These are phyloP conservation scores for Coilia nasus DNA, from an alignment of 2,797 vertebrate species.

Conservation along the genomic window DNA sequence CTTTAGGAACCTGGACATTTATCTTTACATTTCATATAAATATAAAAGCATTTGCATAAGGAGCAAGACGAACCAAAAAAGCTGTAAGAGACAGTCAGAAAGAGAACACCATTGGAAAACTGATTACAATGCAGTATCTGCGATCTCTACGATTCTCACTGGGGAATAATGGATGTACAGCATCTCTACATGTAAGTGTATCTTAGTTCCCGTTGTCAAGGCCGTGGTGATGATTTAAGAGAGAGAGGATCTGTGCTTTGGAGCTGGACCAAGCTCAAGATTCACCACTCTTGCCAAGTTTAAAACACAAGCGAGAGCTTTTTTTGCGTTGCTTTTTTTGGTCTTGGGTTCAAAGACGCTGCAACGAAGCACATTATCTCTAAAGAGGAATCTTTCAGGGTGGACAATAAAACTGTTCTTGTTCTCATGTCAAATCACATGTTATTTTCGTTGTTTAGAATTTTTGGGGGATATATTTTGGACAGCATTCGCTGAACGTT, in stretches of 20 bases:
- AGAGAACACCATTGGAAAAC: neutral
- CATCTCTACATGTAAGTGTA: neutral
- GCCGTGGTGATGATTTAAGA: neutral
- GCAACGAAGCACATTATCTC: neutral
- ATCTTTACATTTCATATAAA: neutral
- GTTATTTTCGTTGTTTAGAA: neutral
- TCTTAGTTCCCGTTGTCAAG: constrained; percentile 13
- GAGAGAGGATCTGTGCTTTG: neutral
- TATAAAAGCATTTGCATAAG: neutral
- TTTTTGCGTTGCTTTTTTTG: neutral
- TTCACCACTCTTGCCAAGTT: neutral
- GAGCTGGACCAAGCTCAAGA: neutral
- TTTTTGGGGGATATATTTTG: neutral
- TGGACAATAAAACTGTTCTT: neutral
- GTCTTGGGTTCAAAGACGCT: neutral
- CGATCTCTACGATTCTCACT: neutral
- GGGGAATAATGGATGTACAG: neutral
- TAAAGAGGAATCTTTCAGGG: neutral
- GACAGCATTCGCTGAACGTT: neutral
- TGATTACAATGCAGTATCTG: constrained; percentile 12
- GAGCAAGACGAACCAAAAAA: neutral
- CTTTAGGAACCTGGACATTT: neutral
- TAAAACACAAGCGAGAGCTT: neutral
- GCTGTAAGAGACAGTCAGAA: no score
- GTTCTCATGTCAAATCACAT: neutral